phyloP scores from a whole-genome alignment of 2,888 invertebrate species.

The Achlya flavicornis region DNA sequence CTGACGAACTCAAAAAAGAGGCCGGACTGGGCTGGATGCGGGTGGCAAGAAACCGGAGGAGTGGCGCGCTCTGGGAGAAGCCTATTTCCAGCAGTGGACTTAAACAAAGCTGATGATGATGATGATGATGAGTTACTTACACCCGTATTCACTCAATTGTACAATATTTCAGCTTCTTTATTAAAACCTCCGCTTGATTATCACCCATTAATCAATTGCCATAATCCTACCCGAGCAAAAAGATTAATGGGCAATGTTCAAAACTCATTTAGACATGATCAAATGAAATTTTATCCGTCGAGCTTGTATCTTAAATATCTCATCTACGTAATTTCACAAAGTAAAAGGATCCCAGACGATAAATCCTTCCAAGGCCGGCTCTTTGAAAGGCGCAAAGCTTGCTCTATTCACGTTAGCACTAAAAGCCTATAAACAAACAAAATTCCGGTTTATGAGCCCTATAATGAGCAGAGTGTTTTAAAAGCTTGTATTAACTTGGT shows the following conservation, averaged over 20 bases:
- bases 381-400: conserved; percentile 22
- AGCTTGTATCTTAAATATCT: conserved; percentile 12
- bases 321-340: conserved; percentile 22
- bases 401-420: conserved; percentile 22
- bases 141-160: background rate
- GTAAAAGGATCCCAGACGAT: conserved; percentile 20
- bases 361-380: conserved; percentile 18
- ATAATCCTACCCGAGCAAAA: background rate
- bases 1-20: too few relatives aligned
- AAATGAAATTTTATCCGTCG: background rate
- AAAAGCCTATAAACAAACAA: conserved; percentile 26
- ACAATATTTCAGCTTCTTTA: background rate
- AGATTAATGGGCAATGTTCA: conserved; percentile 10
- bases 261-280: conserved; percentile 9
- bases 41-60: too few relatives aligned
- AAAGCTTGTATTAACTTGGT: conserved; percentile 12
- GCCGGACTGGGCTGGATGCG: too few relatives aligned
- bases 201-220: conserved; percentile 1
- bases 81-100: too few relatives aligned
- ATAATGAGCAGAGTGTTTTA: conserved; percentile 25
- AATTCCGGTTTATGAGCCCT: conserved; percentile 27
- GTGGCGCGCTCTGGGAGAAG: too few relatives aligned
- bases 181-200: background rate
- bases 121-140: background rate
- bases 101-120: too few relatives aligned